Evolutionary conservation across 2,113 vertebrate genomes (phyloP).

Genomic region (Ptyas mucosa): DNA sequence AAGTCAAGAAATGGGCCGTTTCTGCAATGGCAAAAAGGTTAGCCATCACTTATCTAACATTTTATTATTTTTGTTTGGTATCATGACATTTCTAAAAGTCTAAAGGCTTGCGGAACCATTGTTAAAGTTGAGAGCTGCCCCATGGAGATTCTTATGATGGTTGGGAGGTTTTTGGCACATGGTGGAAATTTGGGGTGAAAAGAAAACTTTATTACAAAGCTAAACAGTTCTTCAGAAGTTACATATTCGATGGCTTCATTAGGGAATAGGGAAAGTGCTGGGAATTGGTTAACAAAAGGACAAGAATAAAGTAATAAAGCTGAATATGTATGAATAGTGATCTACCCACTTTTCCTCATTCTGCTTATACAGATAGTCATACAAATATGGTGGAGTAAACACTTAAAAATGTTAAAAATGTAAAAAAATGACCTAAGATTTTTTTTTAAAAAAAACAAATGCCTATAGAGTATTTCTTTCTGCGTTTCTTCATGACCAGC

Average conservation of each 20-base stretch:
- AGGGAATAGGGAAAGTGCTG: background rate
- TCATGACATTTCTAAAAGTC: conserved; percentile 75
- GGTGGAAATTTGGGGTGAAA: background rate
- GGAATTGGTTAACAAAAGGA: conserved; percentile 20
- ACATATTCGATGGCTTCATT: background rate
- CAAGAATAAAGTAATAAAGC: conserved; percentile 16
- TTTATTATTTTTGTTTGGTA: conserved; percentile 50
- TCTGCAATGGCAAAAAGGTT: no score
- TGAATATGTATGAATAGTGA: background rate
- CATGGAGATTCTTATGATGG: background rate
- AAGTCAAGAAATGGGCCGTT: no score
- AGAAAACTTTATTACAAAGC: background rate
- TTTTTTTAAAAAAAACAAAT: background rate
- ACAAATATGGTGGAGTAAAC: background rate
- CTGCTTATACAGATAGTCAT: background rate
- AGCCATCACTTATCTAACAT: background rate
- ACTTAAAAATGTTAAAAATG: background rate
- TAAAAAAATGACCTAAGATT: background rate
- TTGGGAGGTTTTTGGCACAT: background rate
- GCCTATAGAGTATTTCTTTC: background rate
- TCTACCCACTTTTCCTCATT: background rate
- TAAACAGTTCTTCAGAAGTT: background rate
- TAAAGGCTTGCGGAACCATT: conserved; percentile 53
- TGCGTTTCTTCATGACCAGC: background rate
- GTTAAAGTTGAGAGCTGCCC: conserved; percentile 34